Evolutionary conservation across 2,113 vertebrate species (phyloP).

Genomic region (Taurulus bubalis): DNA sequence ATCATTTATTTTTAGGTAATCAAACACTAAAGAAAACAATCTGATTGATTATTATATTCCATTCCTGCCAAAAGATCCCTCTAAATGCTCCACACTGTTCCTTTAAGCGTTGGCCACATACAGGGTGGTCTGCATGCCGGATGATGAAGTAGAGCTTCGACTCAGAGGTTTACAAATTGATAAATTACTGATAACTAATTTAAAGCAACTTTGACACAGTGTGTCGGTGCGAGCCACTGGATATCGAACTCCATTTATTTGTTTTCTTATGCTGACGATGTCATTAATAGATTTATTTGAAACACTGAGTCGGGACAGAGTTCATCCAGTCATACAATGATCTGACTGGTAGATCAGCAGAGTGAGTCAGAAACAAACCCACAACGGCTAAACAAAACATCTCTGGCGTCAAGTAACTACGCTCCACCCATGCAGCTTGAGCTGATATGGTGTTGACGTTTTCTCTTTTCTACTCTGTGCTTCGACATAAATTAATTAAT

Average conservation of each 20-base stretch:
- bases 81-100: background rate
- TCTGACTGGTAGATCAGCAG: background rate
- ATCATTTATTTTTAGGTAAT: background rate
- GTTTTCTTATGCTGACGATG: background rate
- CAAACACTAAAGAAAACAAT: background rate
- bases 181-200: conserved; percentile 5
- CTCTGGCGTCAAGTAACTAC: background rate
- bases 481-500: conserved; percentile 37
- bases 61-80: background rate
- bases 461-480: background rate
- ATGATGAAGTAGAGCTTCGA: background rate
- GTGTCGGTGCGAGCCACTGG: background rate
- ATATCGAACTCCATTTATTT: background rate
- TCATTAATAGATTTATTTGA: background rate
- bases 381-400: background rate
- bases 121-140: background rate
- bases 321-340: background rate
- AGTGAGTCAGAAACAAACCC: conserved; percentile 21
- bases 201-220: background rate
- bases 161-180: background rate
- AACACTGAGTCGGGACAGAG: conserved; percentile 8
- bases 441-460: background rate
- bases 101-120: background rate
- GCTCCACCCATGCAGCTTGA: background rate
- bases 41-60: background rate